Percentiles rank a stretch among this genome's conserved stretches.
Evolutionary conservation across 2,888 invertebrate species (phyloP).

Genomic region (Noctua janthe): DNA sequence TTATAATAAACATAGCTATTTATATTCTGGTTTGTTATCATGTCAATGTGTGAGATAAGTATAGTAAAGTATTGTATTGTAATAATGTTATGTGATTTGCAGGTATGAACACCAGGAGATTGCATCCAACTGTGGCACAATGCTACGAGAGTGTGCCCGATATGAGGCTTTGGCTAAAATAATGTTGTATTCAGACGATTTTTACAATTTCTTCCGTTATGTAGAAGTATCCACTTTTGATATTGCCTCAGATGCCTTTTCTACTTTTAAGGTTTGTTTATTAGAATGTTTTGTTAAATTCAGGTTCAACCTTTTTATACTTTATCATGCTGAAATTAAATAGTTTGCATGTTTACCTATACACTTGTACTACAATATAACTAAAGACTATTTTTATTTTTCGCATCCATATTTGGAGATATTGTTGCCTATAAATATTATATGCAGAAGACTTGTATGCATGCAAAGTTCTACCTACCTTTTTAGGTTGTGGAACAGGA

Average conservation of each 20-base stretch:
- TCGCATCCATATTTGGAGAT: background rate
- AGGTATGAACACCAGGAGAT: constrained; percentile 99
- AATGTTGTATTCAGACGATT: constrained; percentile 99
- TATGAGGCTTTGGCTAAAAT: constrained; percentile 99
- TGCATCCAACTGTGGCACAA: constrained; percentile 99
- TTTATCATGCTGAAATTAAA: constrained; percentile 2
- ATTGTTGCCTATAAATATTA: constrained; percentile 9
- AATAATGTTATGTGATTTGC: constrained; percentile 72
- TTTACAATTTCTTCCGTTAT: constrained; percentile 99
- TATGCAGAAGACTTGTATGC: background rate
- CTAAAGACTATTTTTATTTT: background rate
- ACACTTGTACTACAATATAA: background rate
- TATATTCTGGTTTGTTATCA: constrained; percentile 25
- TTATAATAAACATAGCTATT: constrained; percentile 18
- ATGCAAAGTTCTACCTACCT: constrained; percentile 16
- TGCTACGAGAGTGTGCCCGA: constrained; percentile 99
- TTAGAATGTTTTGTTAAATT: constrained; percentile 22
- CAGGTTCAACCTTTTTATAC: background rate
- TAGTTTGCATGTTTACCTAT: background rate
- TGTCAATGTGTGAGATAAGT: constrained; percentile 17
- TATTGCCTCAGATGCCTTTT: constrained; percentile 99
- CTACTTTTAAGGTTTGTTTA: constrained; percentile 98
- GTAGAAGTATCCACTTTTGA: constrained; percentile 99
- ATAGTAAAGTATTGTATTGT: constrained; percentile 1
- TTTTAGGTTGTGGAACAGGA: constrained; percentile 1